These are phyloP conservation scores for Crotalus horridus DNA, from an alignment of 2,113 vertebrate genomes.

Conservation along the genomic window DNA sequence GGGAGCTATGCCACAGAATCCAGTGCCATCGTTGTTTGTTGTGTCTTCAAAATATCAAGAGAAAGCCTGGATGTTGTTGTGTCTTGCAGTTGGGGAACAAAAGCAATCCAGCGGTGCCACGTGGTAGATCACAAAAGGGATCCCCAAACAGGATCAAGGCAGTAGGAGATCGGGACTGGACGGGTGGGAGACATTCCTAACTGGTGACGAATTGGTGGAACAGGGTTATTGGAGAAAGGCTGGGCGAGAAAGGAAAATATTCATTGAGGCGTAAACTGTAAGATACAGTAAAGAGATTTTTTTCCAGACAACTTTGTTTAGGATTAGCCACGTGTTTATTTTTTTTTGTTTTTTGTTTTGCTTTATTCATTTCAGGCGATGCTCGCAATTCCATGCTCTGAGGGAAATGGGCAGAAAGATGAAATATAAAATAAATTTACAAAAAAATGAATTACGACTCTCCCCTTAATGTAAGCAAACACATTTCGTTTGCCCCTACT, in stretches of 20 bases:
- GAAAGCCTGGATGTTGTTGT: neutral
- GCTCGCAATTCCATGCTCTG: neutral
- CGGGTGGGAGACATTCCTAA: neutral
- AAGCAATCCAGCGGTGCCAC: neutral
- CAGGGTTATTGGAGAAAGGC: neutral
- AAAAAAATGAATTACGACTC: neutral
- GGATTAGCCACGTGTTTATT: neutral
- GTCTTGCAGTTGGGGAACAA: neutral
- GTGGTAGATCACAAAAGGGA: neutral
- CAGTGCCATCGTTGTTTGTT: neutral
- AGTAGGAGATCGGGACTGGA: neutral
- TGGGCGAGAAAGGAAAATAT: neutral
- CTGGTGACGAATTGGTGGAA: neutral
- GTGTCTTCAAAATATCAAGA: neutral
- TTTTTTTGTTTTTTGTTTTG: too few species aligned
- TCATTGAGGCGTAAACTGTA: neutral
- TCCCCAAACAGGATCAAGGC: neutral
- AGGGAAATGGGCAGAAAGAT: neutral
- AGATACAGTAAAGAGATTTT: neutral
- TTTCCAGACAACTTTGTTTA: neutral
- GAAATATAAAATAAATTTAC: neutral
- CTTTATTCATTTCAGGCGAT: neutral
- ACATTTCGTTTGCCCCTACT: neutral
- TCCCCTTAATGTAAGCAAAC: neutral
- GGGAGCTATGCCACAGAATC: neutral